A percentile compares a stretch with the other conserved stretches of the same genome.
phyloP scores from a whole-genome alignment of 1,140 invertebrate genomes.

The Mamestra configurata region DNA sequence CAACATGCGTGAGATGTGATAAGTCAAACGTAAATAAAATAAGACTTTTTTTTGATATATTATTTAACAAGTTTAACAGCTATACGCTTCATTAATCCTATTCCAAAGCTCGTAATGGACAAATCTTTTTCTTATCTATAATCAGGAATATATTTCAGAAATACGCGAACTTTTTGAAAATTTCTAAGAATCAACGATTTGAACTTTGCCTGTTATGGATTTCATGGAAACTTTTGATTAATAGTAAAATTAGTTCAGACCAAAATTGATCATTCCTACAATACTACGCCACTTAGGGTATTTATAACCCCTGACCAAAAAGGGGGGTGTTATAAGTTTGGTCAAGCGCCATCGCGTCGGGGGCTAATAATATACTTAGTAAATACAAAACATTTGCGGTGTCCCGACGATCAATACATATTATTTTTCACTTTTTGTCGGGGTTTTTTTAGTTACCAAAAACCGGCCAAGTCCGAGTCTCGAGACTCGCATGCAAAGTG shows the following conservation, averaged over 20 bases:
- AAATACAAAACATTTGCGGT: too few relatives aligned
- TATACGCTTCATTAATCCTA: not conserved
- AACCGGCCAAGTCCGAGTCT: too few relatives aligned
- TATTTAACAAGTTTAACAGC: not conserved
- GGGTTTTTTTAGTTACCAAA: too few relatives aligned
- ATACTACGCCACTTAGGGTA: too few relatives aligned
- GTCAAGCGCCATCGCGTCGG: too few relatives aligned
- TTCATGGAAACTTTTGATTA: not conserved
- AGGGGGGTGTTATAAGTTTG: too few relatives aligned
- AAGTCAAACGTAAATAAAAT: slow-evolving; percentile 3
- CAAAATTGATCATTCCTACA: too few relatives aligned
- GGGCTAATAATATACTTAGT: too few relatives aligned
- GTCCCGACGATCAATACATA: too few relatives aligned
- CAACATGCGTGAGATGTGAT: slow-evolving; percentile 7
- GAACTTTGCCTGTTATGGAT: slow-evolving; percentile 5
- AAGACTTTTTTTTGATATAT: not conserved
- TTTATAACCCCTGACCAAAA: too few relatives aligned
- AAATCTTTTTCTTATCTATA: slow-evolving; percentile 6
- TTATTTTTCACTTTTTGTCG: too few relatives aligned
- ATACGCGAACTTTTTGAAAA: not conserved
- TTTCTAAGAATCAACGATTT: not conserved
- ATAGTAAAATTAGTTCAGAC: not conserved
- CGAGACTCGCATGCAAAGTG: too few relatives aligned
- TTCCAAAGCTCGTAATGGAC: not conserved
- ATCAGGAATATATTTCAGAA: slow-evolving; percentile 8